Percentiles rank a stretch among this genome's conserved stretches.
Conservation (phyloP, 2,888 invertebrate genomes). For the Pseudococcus longispinus region DNA sequence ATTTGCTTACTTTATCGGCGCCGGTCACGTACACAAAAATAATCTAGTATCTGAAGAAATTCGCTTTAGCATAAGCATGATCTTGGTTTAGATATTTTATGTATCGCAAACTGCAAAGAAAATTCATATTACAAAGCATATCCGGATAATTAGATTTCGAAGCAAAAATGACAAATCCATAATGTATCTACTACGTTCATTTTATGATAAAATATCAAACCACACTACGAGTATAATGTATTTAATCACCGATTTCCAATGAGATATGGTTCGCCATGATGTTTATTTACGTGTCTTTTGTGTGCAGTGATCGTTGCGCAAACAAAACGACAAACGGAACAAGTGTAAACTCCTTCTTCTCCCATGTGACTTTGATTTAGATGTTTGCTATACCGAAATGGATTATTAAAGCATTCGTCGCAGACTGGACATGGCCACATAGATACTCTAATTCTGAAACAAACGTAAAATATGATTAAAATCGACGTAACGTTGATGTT, state of each 20-base stretch:
- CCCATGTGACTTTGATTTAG: background rate
- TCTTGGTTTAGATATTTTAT: background rate
- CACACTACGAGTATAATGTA: too few species aligned
- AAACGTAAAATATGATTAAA: background rate
- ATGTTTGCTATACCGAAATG: background rate
- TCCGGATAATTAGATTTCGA: background rate
- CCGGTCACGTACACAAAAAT: too few species aligned
- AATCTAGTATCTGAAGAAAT: too few species aligned
- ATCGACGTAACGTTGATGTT: background rate
- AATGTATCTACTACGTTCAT: too few species aligned
- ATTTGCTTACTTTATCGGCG: too few species aligned
- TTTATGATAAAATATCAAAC: too few species aligned
- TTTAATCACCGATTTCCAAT: background rate
- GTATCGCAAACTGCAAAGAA: background rate
- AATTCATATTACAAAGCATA: background rate
- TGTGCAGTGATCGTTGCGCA: background rate
- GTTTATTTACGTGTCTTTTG: background rate
- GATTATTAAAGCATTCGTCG: background rate
- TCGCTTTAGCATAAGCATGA: background rate
- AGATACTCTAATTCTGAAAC: background rate
- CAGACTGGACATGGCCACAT: background rate
- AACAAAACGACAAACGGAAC: background rate
- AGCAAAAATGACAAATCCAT: too few species aligned
- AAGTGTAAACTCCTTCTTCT: background rate
- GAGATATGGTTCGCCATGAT: background rate